Conservation (phyloP, 2,888 invertebrate species). For the Cephus nigrinus region DNA sequence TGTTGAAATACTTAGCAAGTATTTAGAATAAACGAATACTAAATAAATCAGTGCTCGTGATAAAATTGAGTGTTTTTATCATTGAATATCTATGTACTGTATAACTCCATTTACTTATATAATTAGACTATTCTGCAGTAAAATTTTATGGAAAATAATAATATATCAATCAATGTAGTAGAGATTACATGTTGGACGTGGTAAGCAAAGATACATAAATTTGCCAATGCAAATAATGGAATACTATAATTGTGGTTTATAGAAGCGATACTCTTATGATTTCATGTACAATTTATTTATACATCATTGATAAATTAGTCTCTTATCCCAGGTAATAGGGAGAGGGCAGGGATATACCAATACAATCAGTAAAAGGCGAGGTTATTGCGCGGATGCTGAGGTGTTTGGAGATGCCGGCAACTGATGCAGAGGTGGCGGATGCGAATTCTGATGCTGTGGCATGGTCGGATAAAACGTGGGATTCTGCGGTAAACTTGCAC, state of each 20-base stretch:
- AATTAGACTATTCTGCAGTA: not conserved
- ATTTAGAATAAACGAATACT: not conserved
- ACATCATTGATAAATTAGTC: not conserved
- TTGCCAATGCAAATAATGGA: not conserved
- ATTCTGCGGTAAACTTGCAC: constrained; percentile 74
- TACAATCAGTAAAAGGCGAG: not conserved
- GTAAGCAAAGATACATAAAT: not conserved
- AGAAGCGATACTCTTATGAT: not conserved
- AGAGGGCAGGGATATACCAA: not conserved
- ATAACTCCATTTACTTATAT: not conserved
- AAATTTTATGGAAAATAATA: not conserved
- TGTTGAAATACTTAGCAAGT: not conserved
- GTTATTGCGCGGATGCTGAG: constrained; percentile 49
- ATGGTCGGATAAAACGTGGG: constrained; percentile 51
- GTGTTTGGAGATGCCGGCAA: constrained; percentile 37
- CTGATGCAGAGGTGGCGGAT: constrained; percentile 23
- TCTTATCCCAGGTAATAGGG: not conserved
- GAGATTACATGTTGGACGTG: not conserved
- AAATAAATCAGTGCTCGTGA: not conserved
- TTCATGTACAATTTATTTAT: constrained; percentile 6
- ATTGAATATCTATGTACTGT: not conserved
- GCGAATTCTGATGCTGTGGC: constrained; percentile 35
- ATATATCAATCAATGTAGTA: not conserved
- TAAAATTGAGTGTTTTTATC: not conserved
- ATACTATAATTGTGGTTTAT: not conserved